Evolutionary conservation across 2,888 invertebrate species (phyloP).

Genomic region (Dorcus parallelipipedus): DNA sequence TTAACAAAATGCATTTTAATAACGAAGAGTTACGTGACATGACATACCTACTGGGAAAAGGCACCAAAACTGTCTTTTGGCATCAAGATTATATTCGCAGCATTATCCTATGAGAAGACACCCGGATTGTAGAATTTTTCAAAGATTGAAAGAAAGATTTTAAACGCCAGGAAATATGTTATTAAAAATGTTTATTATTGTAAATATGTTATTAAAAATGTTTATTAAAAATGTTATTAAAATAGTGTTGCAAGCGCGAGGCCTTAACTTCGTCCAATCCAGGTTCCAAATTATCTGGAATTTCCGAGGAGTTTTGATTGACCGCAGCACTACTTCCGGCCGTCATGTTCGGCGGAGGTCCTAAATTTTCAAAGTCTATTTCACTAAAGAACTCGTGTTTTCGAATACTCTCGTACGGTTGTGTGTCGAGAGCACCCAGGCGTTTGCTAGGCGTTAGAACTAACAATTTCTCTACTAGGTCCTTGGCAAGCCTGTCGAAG

Average conservation of each 20-base stretch:
- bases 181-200: no score
- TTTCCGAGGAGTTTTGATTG: conserved; percentile 52
- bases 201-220: no score
- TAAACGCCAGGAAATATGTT: no score
- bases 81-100: no score
- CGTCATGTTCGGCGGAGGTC: conserved; percentile 73
- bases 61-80: no score
- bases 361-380: conserved; percentile 78
- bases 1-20: no score
- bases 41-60: no score
- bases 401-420: conserved; percentile 77
- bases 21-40: no score
- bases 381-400: conserved; percentile 83
- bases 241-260: conserved; percentile 64
- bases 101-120: no score
- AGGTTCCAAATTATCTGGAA: conserved; percentile 79
- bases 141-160: no score
- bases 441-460: conserved; percentile 77
- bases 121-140: no score
- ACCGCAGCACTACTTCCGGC: not conserved
- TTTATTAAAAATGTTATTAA: no score
- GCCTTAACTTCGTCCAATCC: conserved; percentile 82
- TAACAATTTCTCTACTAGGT: conserved; percentile 82
- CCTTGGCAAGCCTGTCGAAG: conserved; percentile 80
- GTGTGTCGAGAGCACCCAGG: conserved; percentile 75